Conservation (phyloP, 2,113 vertebrate species). For the Nymphicus hollandicus region DNA sequence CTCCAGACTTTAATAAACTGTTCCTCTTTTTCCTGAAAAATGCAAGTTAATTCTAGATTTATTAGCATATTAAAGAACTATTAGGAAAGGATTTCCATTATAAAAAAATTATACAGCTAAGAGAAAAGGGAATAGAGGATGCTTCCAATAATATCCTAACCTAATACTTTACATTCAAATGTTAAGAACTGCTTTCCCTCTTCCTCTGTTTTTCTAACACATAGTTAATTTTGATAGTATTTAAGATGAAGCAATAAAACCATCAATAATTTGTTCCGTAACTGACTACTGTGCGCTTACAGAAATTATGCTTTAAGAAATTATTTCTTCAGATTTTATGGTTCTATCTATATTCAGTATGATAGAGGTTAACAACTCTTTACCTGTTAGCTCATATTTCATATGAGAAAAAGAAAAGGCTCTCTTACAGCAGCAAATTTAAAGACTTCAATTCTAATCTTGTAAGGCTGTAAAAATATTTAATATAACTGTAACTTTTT, state of each 20-base stretch:
- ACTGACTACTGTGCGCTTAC: not conserved
- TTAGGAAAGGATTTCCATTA: not conserved
- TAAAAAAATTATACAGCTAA: not conserved
- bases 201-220: not conserved
- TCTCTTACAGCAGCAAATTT: slow-evolving; percentile 6
- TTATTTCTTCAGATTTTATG: not conserved
- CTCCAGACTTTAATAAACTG: not conserved
- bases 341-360: not conserved
- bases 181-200: not conserved
- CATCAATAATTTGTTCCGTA: not conserved
- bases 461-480: slow-evolving; percentile 25
- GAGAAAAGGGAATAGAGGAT: not conserved
- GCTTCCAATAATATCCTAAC: not conserved
- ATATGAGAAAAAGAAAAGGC: not conserved
- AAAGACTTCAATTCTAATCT: slow-evolving; percentile 21
- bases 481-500: slow-evolving; percentile 42
- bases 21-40: not conserved
- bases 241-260: not conserved
- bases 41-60: not conserved
- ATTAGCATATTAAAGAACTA: not conserved
- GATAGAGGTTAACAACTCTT: not conserved
- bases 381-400: not conserved
- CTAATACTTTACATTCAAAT: not conserved
- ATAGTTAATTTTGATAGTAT: not conserved
- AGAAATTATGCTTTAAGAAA: not conserved